Evolutionary conservation across 2,888 invertebrate species (phyloP).

Genomic region (Epistrophe eligans): DNA sequence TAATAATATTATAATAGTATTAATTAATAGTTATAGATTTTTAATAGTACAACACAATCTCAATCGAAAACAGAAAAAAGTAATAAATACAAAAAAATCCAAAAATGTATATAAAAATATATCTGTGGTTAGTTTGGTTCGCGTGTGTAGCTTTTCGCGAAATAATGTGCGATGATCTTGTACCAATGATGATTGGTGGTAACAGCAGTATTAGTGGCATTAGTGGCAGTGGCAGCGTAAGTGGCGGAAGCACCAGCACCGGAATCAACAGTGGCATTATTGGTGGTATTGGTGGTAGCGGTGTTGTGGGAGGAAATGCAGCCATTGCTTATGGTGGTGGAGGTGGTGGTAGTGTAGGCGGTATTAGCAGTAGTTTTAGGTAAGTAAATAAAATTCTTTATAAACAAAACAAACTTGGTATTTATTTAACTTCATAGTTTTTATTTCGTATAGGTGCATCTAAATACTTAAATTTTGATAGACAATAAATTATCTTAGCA

Average conservation of each 20-base stretch:
- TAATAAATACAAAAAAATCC: constrained; percentile 46
- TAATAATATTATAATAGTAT: constrained; percentile 42
- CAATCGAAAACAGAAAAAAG: constrained; percentile 7
- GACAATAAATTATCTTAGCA: too few species aligned
- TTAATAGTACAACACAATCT: constrained; percentile 51
- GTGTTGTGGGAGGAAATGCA: constrained; percentile 77
- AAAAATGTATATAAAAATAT: constrained; percentile 75
- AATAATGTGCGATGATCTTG: constrained; percentile 73
- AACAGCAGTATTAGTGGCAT: constrained; percentile 73
- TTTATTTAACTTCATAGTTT: neutral
- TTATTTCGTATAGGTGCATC: too few species aligned
- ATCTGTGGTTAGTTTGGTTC: constrained; percentile 73
- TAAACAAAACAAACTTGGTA: neutral
- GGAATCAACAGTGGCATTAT: constrained; percentile 63
- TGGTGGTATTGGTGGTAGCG: constrained; percentile 73
- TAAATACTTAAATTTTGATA: too few species aligned
- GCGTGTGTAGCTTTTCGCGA: constrained; percentile 73
- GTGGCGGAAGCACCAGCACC: constrained; percentile 49
- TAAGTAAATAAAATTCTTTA: constrained; percentile 26
- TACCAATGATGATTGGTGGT: constrained; percentile 74
- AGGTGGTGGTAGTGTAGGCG: constrained; percentile 75
- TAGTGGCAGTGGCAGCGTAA: constrained; percentile 59
- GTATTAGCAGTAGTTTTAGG: constrained; percentile 75
- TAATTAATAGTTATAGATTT: constrained; percentile 6
- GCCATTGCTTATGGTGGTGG: constrained; percentile 67